Evolutionary conservation across 2,113 vertebrate species (phyloP).

Genomic region (Daboia siamensis): DNA sequence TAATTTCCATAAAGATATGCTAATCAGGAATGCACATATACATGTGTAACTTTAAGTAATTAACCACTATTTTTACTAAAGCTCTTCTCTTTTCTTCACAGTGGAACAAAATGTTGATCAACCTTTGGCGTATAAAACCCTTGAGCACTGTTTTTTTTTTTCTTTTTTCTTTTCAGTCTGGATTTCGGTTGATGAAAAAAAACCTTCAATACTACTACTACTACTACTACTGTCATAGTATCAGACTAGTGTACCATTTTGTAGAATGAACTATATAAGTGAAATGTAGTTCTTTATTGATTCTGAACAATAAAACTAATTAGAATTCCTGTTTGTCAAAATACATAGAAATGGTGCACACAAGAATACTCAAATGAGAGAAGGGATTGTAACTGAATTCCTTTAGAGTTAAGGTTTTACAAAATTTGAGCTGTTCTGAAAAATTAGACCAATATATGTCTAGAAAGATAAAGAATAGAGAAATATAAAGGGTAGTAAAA

Average conservation of each 20-base stretch:
- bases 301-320: not conserved
- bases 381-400: not conserved
- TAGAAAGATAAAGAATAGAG: not conserved
- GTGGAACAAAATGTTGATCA: not conserved
- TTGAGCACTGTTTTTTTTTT: too few species aligned
- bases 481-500: not conserved
- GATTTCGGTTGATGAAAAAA: too few species aligned
- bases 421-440: not conserved
- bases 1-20: not conserved
- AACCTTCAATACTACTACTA: too few species aligned
- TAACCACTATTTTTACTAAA: not conserved
- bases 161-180: too few species aligned
- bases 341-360: not conserved
- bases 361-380: not conserved
- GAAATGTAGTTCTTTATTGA: not conserved
- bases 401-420: not conserved
- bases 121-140: not conserved
- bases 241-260: too few species aligned
- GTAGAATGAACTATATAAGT: too few species aligned
- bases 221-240: too few species aligned
- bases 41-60: not conserved
- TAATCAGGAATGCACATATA: not conserved
- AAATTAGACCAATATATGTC: not conserved
- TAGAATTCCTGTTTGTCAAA: not conserved
- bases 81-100: slow-evolving; percentile 5